phyloP scores from a whole-genome alignment of 1,140 invertebrate species.

The Oryzaephilus surinamensis region DNA sequence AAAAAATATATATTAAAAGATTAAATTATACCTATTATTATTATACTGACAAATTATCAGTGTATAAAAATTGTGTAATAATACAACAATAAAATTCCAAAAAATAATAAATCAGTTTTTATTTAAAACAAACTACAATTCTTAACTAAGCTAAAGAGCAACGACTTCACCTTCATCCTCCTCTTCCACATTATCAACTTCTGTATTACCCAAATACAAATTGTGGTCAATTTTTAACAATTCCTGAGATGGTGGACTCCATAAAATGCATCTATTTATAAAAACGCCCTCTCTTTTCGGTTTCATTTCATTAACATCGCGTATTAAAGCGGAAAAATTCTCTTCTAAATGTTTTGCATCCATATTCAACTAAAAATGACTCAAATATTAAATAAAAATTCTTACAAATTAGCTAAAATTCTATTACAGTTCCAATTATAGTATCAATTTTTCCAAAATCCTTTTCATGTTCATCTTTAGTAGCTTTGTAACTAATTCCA shows the following conservation, averaged over 20 bases:
- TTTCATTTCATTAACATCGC: slow-evolving; percentile 47
- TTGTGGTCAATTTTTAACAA: slow-evolving; percentile 54
- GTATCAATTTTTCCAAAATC: slow-evolving; percentile 57
- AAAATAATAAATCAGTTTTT: neutral
- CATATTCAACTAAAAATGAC: slow-evolving; percentile 65
- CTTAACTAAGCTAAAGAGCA: slow-evolving; percentile 12
- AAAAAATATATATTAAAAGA: too few species aligned
- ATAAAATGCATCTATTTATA: slow-evolving; percentile 49
- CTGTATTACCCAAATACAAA: slow-evolving; percentile 38
- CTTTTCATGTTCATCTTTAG: slow-evolving; percentile 51
- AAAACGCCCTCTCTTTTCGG: slow-evolving; percentile 54
- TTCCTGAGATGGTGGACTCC: slow-evolving; percentile 49
- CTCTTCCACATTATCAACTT: slow-evolving; percentile 26
- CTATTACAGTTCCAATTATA: slow-evolving; percentile 56
- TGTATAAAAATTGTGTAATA: too few species aligned
- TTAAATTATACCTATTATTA: too few species aligned
- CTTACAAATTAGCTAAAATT: slow-evolving; percentile 3
- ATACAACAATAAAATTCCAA: too few species aligned
- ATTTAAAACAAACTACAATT: neutral
- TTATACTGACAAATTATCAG: too few species aligned
- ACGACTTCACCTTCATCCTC: slow-evolving; percentile 22
- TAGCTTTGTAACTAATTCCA: slow-evolving; percentile 55
- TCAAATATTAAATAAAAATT: slow-evolving; percentile 10
- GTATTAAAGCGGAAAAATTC: slow-evolving; percentile 53
- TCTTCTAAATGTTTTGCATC: slow-evolving; percentile 53